Conservation (phyloP, 2,113 vertebrate genomes). For the Eulemur macaco region DNA sequence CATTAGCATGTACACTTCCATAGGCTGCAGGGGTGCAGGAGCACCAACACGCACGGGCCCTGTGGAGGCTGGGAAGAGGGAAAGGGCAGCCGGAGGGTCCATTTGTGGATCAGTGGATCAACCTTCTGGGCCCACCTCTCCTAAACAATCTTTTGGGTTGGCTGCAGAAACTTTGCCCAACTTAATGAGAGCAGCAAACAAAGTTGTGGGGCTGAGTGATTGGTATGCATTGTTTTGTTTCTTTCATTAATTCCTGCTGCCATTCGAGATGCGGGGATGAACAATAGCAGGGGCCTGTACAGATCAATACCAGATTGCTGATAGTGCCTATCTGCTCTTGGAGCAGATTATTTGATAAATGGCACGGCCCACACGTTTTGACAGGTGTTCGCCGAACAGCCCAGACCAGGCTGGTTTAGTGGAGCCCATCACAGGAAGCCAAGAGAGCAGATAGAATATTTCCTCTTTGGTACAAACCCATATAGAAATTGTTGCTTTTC, state of each 20-base stretch:
- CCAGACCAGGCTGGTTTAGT: constrained; percentile 82
- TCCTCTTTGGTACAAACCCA: constrained; percentile 71
- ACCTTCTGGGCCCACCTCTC: background rate
- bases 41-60: background rate
- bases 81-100: background rate
- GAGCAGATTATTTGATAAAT: constrained; percentile 99
- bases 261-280: constrained; percentile 93
- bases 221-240: constrained; percentile 96
- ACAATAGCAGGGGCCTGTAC: constrained; percentile 94
- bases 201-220: constrained; percentile 84
- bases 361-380: constrained; percentile 92
- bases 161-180: constrained; percentile 78
- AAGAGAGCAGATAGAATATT: constrained; percentile 77
- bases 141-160: constrained; percentile 56
- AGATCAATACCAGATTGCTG: constrained; percentile 99
- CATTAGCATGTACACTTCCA: background rate
- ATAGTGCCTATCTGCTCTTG: constrained; percentile 97
- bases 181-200: constrained; percentile 66
- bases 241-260: constrained; percentile 98
- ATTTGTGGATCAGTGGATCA: rapidly evolving
- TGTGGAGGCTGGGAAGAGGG: background rate
- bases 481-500: constrained; percentile 56
- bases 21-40: background rate
- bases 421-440: constrained; percentile 76
- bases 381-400: constrained; percentile 90